Evolutionary conservation across 1,140 invertebrate species (phyloP).

Genomic region (Cephus cinctus): DNA sequence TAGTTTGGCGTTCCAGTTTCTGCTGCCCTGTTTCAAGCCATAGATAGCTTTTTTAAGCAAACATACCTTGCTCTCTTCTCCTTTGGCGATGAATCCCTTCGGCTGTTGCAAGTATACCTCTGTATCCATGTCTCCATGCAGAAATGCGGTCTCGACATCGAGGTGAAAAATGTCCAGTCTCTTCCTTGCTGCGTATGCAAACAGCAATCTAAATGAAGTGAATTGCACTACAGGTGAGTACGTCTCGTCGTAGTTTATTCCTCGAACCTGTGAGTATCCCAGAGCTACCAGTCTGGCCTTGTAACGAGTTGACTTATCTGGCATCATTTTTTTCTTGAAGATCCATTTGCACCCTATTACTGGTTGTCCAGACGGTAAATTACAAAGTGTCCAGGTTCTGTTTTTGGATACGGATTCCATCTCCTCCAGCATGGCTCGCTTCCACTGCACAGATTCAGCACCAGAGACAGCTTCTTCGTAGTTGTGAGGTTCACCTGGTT

Average conservation of each 20-base stretch:
- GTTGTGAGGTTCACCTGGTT: too few relatives aligned
- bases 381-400: conserved; percentile 9
- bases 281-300: conserved; percentile 28
- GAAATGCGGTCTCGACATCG: conserved; percentile 22
- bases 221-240: conserved; percentile 23
- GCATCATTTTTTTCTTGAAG: conserved; percentile 12
- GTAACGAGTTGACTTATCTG: conserved; percentile 15
- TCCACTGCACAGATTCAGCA: too few relatives aligned
- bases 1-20: conserved; percentile 23
- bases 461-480: too few relatives aligned
- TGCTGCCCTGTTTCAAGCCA: conserved; percentile 35
- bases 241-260: conserved; percentile 25
- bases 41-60: conserved; percentile 4
- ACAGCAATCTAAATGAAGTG: conserved; percentile 5
- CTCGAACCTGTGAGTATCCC: conserved; percentile 20
- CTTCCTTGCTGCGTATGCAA: conserved; percentile 2
- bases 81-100: conserved; percentile 13
- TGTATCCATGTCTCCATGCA: conserved; percentile 29
- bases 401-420: too few relatives aligned
- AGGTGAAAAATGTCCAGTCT: conserved; percentile 9
- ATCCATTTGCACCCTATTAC: conserved; percentile 9
- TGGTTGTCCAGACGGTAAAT: background rate
- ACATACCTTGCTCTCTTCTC: conserved; percentile 9
- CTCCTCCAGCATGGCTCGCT: too few relatives aligned
- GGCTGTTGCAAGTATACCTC: conserved; percentile 34